phyloP scores from a whole-genome alignment of 2,113 vertebrate genomes.

The Tinamus guttatus region DNA sequence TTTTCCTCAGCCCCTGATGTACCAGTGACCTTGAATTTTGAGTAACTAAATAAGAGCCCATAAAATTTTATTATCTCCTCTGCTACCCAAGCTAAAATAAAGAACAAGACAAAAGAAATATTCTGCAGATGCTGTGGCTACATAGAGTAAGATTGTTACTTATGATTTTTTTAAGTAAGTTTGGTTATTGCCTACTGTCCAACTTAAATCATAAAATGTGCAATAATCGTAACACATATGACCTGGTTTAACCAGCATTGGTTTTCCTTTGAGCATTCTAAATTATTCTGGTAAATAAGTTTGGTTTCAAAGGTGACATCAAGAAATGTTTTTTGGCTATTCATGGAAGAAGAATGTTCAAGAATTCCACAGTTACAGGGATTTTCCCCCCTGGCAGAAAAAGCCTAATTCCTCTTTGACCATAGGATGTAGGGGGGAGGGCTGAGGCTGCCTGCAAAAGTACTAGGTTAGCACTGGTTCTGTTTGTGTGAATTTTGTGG shows the following conservation, averaged over 20 bases:
- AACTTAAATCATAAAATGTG: not conserved
- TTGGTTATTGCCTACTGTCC: not conserved
- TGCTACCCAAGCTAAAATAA: not conserved
- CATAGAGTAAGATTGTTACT: not conserved
- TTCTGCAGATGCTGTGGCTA: not conserved
- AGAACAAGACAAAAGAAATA: not conserved
- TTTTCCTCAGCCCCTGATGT: not conserved
- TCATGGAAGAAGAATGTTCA: not conserved
- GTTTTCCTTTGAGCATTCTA: fast-evolving
- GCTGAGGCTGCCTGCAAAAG: not conserved
- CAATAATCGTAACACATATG: fast-evolving
- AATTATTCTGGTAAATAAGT: not conserved
- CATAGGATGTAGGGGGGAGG: too few species aligned
- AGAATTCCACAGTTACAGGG: not conserved
- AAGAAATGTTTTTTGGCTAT: not conserved
- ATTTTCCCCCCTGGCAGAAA: not conserved
- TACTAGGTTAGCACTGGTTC: not conserved
- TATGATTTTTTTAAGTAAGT: not conserved
- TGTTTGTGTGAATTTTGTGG: not conserved
- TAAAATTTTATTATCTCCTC: slow-evolving; percentile 18
- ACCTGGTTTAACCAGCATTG: not conserved
- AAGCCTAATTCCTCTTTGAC: fast-evolving
- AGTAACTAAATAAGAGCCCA: not conserved
- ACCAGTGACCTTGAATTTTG: slow-evolving; percentile 35
- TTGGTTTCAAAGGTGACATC: not conserved